Percentiles rank a stretch among this genome's conserved stretches.
Conservation (phyloP, 2,113 vertebrate species). For the Geococcyx californianus region DNA sequence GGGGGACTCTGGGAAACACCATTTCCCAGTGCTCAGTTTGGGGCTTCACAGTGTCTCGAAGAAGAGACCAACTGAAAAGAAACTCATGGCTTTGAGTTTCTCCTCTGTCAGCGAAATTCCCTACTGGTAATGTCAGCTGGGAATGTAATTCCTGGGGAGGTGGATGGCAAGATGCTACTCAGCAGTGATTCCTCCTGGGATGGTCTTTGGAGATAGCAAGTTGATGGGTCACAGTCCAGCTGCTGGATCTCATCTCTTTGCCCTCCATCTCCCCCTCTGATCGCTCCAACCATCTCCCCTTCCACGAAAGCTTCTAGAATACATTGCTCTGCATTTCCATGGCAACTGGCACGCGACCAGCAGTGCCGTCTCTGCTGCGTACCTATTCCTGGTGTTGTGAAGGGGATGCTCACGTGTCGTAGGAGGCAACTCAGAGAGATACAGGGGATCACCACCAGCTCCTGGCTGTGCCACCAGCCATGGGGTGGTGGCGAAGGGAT, state of each 20-base stretch:
- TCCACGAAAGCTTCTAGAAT: conserved; percentile 42
- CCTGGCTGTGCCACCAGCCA: fast-evolving
- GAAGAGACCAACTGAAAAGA: conserved; percentile 79
- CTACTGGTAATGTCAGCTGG: fast-evolving
- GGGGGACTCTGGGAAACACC: not conserved
- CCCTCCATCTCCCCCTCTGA: not conserved
- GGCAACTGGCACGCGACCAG: conserved; percentile 45
- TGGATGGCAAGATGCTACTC: fast-evolving
- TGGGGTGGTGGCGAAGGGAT: fast-evolving
- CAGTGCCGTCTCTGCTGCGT: not conserved
- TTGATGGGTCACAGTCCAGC: not conserved
- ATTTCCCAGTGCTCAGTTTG: fast-evolving
- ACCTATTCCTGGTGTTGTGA: not conserved
- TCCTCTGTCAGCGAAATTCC: conserved; percentile 78
- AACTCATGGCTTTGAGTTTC: conserved; percentile 85
- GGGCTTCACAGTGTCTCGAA: conserved; percentile 64
- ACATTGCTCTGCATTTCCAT: conserved; percentile 26
- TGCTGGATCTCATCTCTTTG: not conserved
- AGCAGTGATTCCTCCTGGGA: not conserved
- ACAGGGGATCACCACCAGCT: not conserved
- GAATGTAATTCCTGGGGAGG: fast-evolving
- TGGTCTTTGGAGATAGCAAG: fast-evolving
- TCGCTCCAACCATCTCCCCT: not conserved
- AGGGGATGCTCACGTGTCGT: not conserved
- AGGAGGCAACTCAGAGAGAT: not conserved